Base-by-base conservation (phyloP, 2,888 invertebrate genomes). In the Amphimallon solstitiale region DNA sequence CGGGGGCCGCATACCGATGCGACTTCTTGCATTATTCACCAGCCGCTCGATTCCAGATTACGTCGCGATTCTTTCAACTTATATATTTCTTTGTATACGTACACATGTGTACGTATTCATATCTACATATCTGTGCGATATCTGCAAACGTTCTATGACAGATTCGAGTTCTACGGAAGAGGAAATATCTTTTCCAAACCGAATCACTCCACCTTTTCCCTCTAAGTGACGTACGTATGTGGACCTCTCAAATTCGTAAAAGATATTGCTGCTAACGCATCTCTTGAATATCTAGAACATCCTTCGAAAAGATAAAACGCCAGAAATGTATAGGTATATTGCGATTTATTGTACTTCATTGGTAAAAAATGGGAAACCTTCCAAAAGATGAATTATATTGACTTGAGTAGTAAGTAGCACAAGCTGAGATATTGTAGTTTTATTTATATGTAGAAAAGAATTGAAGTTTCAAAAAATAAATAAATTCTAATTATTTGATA, bases 21-120 rank as follows among this genome's bases (percentile, higher is more conserved):
- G 72, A 74, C 74, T 72, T 66, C 70, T 67, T 77, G 76, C 75
- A 77, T 77, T 76, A 77, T 77, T 77, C 75, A 77, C 72, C 72
- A 74, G 63, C 65, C 73, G 74, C 76, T 75, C 75, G 75, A 76
- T 76, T 75, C 74, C 66, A 74, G 74, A 76, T 76, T 76, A 75
- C 76, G 40, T 74, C 72, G 71, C 75, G 74, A 75, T 76, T 76
- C 76, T 76, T 76, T 75, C 74, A 49, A 59, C 59, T 65, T 65
- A 51, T 65, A 60, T 59, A 19, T 59, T 49, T 38, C 43, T 34
- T 15, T 38, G 62, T 43, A 29, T 49, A 43, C 29, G 34, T 19
- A 34, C 10, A 14, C 17, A 40, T 21, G 38, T 17, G 15, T 48
- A 4, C 48, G 19, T n/a, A 23, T 17, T n/a, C 17, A 21, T n/a